Evolutionary conservation across 2,888 invertebrate genomes (phyloP).

Genomic region (Drosophila anceps): DNA sequence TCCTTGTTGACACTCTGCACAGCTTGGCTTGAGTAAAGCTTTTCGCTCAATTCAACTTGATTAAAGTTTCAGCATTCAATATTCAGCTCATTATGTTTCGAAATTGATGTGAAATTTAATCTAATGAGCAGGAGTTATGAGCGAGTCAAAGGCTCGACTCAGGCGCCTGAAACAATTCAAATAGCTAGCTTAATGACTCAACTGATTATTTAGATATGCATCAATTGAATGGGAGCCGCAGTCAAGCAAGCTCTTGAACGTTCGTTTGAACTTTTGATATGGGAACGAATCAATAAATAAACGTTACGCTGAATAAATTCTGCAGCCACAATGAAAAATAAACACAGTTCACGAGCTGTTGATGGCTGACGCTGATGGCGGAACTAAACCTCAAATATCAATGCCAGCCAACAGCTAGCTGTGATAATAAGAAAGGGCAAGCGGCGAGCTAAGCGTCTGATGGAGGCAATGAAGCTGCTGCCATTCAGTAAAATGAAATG

Average conservation of each 20-base stretch:
- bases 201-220: constrained; percentile 1
- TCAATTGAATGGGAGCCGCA: background rate
- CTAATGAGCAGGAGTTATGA: background rate
- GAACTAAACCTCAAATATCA: constrained; percentile 38
- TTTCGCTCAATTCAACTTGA: background rate
- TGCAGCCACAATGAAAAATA: constrained; percentile 19
- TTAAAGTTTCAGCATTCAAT: background rate
- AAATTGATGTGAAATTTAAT: no score
- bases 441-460: constrained; percentile 57
- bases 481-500: constrained; percentile 58
- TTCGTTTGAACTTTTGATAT: constrained; percentile 31
- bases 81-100: background rate
- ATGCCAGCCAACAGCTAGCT: constrained; percentile 13
- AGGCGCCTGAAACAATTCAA: background rate
- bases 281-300: constrained; percentile 28
- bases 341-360: constrained; percentile 34
- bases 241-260: background rate
- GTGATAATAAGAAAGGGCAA: constrained; percentile 49
- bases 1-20: background rate
- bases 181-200: background rate
- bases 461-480: constrained; percentile 34
- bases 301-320: constrained; percentile 33
- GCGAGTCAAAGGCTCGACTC: background rate
- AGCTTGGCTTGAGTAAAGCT: background rate
- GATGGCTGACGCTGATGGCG: constrained; percentile 2